phyloP scores from a whole-genome alignment of 2,888 invertebrate species.

The Polydesmus complanatus region DNA sequence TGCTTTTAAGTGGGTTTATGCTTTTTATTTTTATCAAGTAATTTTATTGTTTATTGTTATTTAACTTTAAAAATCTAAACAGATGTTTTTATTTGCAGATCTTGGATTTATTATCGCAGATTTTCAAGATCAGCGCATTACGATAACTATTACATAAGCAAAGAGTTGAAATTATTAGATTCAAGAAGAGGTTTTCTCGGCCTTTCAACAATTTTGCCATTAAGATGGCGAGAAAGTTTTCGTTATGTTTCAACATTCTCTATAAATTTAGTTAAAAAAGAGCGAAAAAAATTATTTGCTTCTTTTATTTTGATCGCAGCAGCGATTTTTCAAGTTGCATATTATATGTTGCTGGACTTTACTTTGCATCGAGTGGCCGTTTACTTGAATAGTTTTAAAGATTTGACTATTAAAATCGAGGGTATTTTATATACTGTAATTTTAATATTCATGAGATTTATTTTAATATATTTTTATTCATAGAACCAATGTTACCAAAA shows the following conservation, averaged over 20 bases:
- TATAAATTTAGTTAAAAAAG: neutral
- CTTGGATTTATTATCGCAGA: constrained; percentile 12
- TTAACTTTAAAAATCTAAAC: neutral
- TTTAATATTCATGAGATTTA: neutral
- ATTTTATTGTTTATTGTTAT: neutral
- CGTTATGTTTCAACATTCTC: constrained; percentile 3
- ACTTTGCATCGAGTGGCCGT: constrained; percentile 6
- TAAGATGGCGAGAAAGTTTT: neutral
- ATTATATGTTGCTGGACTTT: constrained; percentile 9
- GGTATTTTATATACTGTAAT: neutral
- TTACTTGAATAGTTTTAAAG: neutral
- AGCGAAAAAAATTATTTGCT: neutral
- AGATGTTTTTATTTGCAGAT: neutral
- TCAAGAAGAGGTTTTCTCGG: constrained; percentile 1
- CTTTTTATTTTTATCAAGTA: constrained; percentile 8
- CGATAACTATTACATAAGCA: constrained; percentile 10
- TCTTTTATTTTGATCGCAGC: neutral
- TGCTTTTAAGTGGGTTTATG: neutral
- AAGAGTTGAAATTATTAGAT: constrained; percentile 4
- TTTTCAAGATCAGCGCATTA: constrained; percentile 3
- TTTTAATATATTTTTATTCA: neutral
- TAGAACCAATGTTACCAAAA: constrained; percentile 2
- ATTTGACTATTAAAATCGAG: constrained; percentile 4
- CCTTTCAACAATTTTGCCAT: neutral
- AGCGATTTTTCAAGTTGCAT: neutral